Conservation (phyloP, 2,113 vertebrate species). For the Pan paniscus region DNA sequence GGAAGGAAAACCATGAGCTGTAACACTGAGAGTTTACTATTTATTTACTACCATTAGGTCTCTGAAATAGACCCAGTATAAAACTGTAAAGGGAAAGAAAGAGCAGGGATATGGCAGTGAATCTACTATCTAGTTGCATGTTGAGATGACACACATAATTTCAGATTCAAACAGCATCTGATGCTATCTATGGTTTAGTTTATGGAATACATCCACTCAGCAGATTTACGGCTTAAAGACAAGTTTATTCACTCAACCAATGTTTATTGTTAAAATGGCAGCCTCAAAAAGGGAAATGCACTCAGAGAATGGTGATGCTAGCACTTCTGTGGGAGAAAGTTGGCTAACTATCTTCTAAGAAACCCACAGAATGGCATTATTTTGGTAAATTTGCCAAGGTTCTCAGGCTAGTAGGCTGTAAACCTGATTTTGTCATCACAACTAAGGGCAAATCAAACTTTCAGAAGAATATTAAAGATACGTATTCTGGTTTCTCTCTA, state of each 20-base stretch:
- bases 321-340: neutral
- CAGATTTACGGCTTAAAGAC: neutral
- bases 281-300: neutral
- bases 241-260: neutral
- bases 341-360: neutral
- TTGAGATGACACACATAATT: neutral
- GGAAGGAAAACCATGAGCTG: neutral
- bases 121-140: neutral
- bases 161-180: slow-evolving; percentile 20
- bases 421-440: neutral
- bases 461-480: slow-evolving; percentile 17
- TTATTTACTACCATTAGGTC: neutral
- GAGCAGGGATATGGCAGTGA: neutral
- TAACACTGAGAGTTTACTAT: neutral
- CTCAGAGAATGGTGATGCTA: neutral
- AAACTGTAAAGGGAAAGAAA: slow-evolving; percentile 6
- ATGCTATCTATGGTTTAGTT: neutral
- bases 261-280: neutral
- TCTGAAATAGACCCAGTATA: neutral
- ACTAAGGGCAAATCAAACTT: neutral
- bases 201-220: neutral
- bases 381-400: neutral
- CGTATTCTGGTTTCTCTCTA: neutral
- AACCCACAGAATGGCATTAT: neutral
- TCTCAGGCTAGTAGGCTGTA: neutral